Evolutionary conservation across 2,888 invertebrate genomes (phyloP), one percentile per base, ranked within the genome.

Genomic region (Oxyteleia sp.): DNA sequence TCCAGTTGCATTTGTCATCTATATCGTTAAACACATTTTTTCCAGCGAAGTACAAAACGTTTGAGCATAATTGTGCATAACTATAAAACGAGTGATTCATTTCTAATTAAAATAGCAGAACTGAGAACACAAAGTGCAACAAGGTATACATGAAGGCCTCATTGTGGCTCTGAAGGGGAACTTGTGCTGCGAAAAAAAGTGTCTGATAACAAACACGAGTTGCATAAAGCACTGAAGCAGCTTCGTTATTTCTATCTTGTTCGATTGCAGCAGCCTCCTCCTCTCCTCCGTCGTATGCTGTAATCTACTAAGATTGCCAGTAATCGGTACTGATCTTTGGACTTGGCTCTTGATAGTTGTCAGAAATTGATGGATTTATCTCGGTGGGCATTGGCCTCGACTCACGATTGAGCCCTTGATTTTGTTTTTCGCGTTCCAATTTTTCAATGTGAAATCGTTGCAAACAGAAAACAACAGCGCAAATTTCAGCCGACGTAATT

Each of bases 141-240:
- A 88, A 91, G 89, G 88, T 88, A 89, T n/a, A 90, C 90, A 88
- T 87, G 89, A 91, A 90, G 91, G 89, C 88, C 91, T 92, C 91
- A 89, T 92, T n/a, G n/a, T 91, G 87, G 87, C 84, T 84, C 80
- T 78, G 71, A 45, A 51, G 79, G 81, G 84, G 76, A 76, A 76
- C 72, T 47, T 41, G 59, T 38, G 41, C 29, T 64, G 78, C 51
- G n/a, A n/a, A 78, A 80, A 64, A 88, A 90, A 87, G 82, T 83
- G 84, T 84, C 47, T 89, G 91, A 92, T 92, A 92, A 91, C 89
- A 71, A 51, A 64, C 86, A 82, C 81, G 85, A 61, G 89, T 88
- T 87, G 87, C 89, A 90, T 87, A 88, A 92, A 91, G 91, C 88
- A 90, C 91, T 89, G 90, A 76, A 53, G 71, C 61, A 11, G 49